Percentiles rank a stretch among this genome's conserved stretches.
These are phyloP conservation scores for Sturnira hondurensis DNA, from an alignment of 2,113 vertebrate species.

Conservation along the genomic window DNA sequence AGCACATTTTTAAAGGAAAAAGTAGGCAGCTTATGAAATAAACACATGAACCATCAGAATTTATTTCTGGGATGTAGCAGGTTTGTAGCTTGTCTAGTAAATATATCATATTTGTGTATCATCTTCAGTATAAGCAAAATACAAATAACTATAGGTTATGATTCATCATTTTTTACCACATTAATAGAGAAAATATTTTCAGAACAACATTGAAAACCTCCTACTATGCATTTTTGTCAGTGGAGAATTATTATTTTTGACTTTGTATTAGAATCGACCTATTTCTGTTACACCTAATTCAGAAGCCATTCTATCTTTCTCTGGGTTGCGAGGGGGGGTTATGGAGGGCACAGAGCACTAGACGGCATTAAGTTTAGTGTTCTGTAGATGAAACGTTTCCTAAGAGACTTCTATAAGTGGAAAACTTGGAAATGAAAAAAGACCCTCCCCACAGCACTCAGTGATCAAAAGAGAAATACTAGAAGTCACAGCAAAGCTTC, in stretches of 20 bases:
- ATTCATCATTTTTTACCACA: background rate
- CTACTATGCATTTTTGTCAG: background rate
- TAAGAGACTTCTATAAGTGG: background rate
- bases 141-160: background rate
- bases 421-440: background rate
- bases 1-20: background rate
- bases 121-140: conserved; percentile 1
- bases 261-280: background rate
- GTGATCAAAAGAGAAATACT: background rate
- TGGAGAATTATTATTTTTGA: background rate
- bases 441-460: background rate
- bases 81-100: background rate
- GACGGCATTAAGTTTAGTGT: background rate
- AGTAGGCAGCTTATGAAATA: background rate
- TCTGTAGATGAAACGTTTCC: background rate
- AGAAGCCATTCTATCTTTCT: background rate
- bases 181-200: background rate
- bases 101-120: background rate
- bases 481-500: background rate
- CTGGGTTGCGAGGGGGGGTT: background rate
- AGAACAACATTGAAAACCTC: background rate
- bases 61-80: background rate
- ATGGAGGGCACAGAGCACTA: background rate
- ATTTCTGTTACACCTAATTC: background rate
- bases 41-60: background rate